Conservation (phyloP, 2,113 vertebrate genomes). For the Hyaena hyaena region DNA sequence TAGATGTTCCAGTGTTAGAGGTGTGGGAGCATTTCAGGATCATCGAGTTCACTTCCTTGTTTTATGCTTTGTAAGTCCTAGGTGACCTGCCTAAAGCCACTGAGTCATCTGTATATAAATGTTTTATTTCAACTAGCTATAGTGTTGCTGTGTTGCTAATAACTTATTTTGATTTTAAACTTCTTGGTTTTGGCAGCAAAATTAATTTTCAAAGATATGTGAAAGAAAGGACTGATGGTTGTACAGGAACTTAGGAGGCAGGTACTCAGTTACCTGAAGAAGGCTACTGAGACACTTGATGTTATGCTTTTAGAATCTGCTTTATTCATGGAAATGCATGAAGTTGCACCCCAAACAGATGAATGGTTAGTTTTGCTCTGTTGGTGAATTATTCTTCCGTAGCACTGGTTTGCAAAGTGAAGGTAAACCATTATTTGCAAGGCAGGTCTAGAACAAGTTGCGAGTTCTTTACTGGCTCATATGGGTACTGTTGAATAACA, state of each 20-base stretch:
- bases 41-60: not conserved
- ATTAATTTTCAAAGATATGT: slow-evolving; percentile 8
- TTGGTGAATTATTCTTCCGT: slow-evolving; percentile 41
- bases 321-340: slow-evolving; percentile 23
- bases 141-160: not conserved
- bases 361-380: slow-evolving; percentile 55
- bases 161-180: not conserved
- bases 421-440: not conserved
- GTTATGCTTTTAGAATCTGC: not conserved
- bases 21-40: not conserved
- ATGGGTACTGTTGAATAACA: not conserved
- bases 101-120: not conserved
- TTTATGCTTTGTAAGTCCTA: not conserved
- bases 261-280: not conserved
- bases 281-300: not conserved
- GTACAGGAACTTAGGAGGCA: not conserved
- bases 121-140: not conserved
- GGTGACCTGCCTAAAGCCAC: not conserved
- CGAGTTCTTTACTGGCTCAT: not conserved
- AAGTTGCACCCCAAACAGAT: not conserved
- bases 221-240: not conserved
- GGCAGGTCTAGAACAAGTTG: not conserved
- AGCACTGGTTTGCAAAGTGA: not conserved
- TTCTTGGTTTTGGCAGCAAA: not conserved
- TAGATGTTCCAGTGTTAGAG: fast-evolving